These are phyloP conservation scores for Okamejei kenojei DNA, from an alignment of 2,797 vertebrate genomes.

Conservation along the genomic window DNA sequence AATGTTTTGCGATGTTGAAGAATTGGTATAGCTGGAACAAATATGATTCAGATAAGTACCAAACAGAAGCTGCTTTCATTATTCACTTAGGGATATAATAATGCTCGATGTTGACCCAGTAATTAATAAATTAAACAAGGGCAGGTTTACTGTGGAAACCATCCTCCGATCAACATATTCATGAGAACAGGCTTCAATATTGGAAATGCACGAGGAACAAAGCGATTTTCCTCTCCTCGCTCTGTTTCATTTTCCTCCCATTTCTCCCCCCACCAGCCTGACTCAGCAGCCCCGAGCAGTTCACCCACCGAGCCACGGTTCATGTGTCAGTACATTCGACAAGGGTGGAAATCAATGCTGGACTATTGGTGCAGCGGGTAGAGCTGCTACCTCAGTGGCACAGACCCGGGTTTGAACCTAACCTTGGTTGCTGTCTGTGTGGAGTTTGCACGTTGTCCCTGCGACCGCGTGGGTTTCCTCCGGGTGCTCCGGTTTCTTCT, in stretches of 20 bases:
- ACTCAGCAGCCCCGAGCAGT: background rate
- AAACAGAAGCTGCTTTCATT: background rate
- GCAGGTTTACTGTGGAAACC: background rate
- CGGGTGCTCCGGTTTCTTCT: too few relatives aligned
- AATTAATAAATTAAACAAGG: slow-evolving; percentile 25
- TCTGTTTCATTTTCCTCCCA: background rate
- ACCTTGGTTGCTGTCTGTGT: too few relatives aligned
- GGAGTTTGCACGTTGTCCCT: too few relatives aligned
- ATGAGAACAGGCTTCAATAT: background rate
- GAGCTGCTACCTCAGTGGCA: too few relatives aligned
- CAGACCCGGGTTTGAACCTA: too few relatives aligned
- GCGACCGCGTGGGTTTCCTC: too few relatives aligned
- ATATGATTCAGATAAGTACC: background rate
- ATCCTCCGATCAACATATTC: background rate
- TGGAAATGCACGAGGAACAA: slow-evolving; percentile 13
- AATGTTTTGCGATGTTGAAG: background rate
- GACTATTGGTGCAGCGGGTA: too few relatives aligned
- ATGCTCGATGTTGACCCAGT: background rate
- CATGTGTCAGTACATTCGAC: background rate
- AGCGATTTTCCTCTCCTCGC: background rate
- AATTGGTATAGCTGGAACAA: background rate
- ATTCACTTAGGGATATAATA: background rate
- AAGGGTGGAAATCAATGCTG: too few relatives aligned
- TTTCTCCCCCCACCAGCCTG: background rate
- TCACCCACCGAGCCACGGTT: background rate